phyloP scores from a whole-genome alignment of 2,113 vertebrate species.

The Delphinus delphis region DNA sequence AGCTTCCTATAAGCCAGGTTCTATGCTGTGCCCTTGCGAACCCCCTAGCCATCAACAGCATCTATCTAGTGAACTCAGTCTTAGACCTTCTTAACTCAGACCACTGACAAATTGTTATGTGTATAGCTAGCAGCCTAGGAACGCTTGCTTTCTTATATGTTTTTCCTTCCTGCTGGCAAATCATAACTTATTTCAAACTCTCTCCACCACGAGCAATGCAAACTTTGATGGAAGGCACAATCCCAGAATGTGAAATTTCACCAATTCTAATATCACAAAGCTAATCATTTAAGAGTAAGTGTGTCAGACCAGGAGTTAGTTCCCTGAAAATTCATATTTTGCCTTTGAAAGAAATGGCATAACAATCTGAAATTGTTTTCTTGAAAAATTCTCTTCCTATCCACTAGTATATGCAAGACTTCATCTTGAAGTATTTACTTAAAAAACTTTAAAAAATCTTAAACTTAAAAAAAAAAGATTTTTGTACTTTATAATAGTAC shows the following conservation, averaged over 20 bases:
- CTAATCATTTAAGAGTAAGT: conserved; percentile 6
- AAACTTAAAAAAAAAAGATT: background rate
- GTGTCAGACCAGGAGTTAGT: background rate
- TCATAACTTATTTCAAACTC: background rate
- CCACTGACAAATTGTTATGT: background rate
- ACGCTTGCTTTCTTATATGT: background rate
- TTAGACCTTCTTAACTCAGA: background rate
- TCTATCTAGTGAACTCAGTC: background rate
- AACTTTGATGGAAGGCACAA: background rate
- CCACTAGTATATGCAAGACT: background rate
- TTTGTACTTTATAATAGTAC: background rate
- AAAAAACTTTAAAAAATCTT: background rate
- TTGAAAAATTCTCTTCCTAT: background rate
- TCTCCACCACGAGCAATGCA: background rate
- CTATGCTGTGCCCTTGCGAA: background rate
- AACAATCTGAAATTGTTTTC: conserved; percentile 11
- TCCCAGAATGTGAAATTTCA: background rate
- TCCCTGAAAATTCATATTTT: background rate
- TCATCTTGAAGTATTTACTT: background rate
- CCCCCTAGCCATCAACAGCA: background rate
- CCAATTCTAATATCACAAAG: background rate
- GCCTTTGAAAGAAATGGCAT: background rate
- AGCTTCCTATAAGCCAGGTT: background rate
- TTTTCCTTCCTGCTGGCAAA: conserved; percentile 1
- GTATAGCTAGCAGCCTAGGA: background rate